Percentiles rank a stretch among this genome's conserved stretches.
These are phyloP conservation scores for Fulmarus glacialis DNA, from an alignment of 2,113 vertebrate species.

Conservation along the genomic window DNA sequence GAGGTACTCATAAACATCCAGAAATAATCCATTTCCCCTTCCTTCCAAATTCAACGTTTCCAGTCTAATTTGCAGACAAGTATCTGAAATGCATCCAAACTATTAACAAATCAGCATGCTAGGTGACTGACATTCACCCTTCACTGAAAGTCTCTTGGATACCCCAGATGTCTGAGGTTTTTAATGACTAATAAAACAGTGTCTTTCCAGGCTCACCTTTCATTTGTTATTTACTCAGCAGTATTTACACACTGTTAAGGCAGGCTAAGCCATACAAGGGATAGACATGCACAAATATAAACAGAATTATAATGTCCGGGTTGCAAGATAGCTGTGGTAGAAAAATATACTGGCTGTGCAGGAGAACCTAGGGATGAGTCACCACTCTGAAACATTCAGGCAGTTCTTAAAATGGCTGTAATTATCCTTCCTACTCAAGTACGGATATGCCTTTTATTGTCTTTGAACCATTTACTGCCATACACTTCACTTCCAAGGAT, in stretches of 20 bases:
- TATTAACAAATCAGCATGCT: constrained; percentile 4
- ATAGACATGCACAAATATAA: constrained; percentile 7
- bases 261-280: not conserved
- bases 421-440: constrained; percentile 1
- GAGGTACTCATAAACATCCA: not conserved
- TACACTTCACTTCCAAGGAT: not conserved
- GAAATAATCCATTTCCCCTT: not conserved
- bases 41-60: constrained; percentile 5
- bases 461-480: not conserved
- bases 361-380: constrained; percentile 1
- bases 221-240: constrained; percentile 57
- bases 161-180: not conserved
- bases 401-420: constrained; percentile 28
- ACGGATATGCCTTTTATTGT: not conserved
- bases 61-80: constrained; percentile 23
- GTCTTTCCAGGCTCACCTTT: constrained; percentile 31
- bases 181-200: constrained; percentile 31
- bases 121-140: constrained; percentile 21
- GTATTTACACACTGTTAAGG: constrained; percentile 42
- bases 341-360: not conserved
- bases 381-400: not conserved
- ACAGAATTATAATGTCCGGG: not conserved
- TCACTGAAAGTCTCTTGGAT: constrained; percentile 15
- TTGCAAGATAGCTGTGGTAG: not conserved
- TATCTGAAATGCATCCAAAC: constrained; percentile 31